Percentiles rank a stretch among this genome's conserved stretches.
These are phyloP conservation scores for Eupeodes corollae DNA, from an alignment of 1,140 invertebrate genomes.

Conservation along the genomic window DNA sequence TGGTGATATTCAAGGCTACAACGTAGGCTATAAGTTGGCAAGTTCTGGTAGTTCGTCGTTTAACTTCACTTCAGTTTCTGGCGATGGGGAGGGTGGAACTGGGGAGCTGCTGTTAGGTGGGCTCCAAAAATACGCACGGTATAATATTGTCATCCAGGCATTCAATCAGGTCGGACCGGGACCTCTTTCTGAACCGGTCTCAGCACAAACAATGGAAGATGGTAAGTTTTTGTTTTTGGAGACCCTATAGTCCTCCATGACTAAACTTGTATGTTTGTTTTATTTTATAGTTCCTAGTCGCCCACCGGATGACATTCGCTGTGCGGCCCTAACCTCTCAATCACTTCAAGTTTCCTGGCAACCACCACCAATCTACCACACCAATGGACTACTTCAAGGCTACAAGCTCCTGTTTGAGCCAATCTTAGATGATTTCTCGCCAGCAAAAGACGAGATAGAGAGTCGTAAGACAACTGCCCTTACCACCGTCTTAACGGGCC, in stretches of 20 bases:
- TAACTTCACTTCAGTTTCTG: conserved; percentile 57
- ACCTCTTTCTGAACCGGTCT: conserved; percentile 60
- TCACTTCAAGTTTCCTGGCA: conserved; percentile 75
- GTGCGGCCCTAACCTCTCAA: conserved; percentile 58
- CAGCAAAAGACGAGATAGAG: conserved; percentile 48
- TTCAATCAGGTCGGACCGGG: conserved; percentile 77
- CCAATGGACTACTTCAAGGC: conserved; percentile 70
- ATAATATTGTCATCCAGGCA: conserved; percentile 70
- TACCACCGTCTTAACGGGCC: conserved; percentile 51
- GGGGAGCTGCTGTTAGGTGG: conserved; percentile 52
- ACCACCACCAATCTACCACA: conserved; percentile 60
- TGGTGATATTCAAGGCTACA: conserved; percentile 61
- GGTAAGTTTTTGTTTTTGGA: conserved; percentile 42
- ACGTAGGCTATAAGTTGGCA: conserved; percentile 42
- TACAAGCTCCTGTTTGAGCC: conserved; percentile 68
- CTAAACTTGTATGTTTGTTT: background rate
- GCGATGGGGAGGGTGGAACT: conserved; percentile 54
- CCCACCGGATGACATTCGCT: conserved; percentile 60
- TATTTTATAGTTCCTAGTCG: conserved; percentile 52
- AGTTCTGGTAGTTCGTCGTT: conserved; percentile 39
- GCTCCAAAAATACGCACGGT: conserved; percentile 65
- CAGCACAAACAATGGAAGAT: conserved; percentile 70
- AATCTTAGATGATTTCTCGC: conserved; percentile 39
- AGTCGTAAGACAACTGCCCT: conserved; percentile 56
- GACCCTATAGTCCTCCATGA: background rate